Base-by-base conservation (phyloP, 2,797 vertebrate species). In the Hylomyscus alleni region DNA sequence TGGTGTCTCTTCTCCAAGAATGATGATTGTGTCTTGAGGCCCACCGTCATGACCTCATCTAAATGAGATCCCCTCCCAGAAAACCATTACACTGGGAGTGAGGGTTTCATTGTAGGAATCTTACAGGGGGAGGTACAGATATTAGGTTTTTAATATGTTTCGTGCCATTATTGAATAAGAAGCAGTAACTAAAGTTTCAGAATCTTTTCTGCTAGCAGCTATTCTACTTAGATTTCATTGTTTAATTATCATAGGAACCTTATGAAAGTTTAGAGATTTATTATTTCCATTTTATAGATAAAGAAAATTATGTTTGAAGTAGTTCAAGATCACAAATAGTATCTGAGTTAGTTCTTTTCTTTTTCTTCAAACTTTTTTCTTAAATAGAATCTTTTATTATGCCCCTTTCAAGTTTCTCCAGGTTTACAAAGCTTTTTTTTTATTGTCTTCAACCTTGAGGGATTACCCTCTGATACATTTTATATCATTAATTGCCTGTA, bases 381-480 rank as follows among this genome's bases (percentile, higher is more conserved):
- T 69, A 60, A 93, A 31, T 83, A 29, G 75, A 40, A 73, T 6
- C 22, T 60, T n/a, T n/a, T n/a, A n/a, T 50, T 88, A 91, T 67
- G 85, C 26, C 31, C 47, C 31, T 12, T 7, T 96, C 69, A 92
- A 4, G 2, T 82, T 93, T 77, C 34, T 85, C 10, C 20, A 96
- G 6, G 4, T 62, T 50, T 47, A 31, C 40, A 77, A 94, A 19
- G 52, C 83, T n/a, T 90, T 86, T 72, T 86, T 72, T 47, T 89
- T 37, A 88, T 90, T 81, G 22, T 4, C n/a, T 94, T 95, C 73
- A 96, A 37, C 50, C 72, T 89, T 95, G 84, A 92, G 82, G 37
- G 0, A 86, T 76, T 93, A 6, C 13, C 10, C 31, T 89, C 20
- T 95, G 24, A 82, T 75, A 85, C 69, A 69, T 89, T 96, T 94